phyloP scores from a whole-genome alignment of 1,140 invertebrate genomes.

The Orchestia grillus region DNA sequence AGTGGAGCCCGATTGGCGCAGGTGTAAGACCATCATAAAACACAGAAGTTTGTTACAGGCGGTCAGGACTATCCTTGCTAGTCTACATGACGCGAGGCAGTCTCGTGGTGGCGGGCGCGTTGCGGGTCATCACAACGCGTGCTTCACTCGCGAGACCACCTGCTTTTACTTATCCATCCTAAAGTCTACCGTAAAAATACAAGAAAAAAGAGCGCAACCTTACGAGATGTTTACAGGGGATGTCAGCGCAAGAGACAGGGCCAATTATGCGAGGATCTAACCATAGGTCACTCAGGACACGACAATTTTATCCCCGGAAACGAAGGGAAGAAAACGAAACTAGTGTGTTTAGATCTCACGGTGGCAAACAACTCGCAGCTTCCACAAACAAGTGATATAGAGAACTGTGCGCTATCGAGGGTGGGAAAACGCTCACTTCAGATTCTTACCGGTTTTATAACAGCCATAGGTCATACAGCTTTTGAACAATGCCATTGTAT shows the following conservation, averaged over 20 bases:
- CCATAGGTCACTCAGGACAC: neutral
- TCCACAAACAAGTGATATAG: neutral
- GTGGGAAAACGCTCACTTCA: neutral
- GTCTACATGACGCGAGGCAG: neutral
- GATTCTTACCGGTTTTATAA: neutral
- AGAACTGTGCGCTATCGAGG: neutral
- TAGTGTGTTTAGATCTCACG: neutral
- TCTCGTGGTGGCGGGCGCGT: neutral
- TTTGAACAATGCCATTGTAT: neutral
- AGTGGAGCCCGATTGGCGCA: neutral
- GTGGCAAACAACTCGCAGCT: neutral
- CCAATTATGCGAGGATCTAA: slow-evolving; percentile 20
- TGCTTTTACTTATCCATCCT: neutral
- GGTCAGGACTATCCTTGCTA: neutral
- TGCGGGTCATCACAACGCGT: neutral
- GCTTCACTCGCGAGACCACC: neutral
- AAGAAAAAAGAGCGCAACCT: slow-evolving; percentile 18
- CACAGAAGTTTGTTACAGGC: slow-evolving; percentile 22
- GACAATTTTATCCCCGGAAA: neutral
- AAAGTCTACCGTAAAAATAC: slow-evolving; percentile 42
- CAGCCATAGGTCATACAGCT: neutral
- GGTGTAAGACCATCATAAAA: slow-evolving; percentile 1
- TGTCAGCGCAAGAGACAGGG: neutral
- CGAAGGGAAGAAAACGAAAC: neutral
- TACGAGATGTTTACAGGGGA: neutral